A percentile compares a stretch with the other conserved stretches of the same genome.
Conservation (phyloP, 2,113 vertebrate species). For the Orycteropus afer region DNA sequence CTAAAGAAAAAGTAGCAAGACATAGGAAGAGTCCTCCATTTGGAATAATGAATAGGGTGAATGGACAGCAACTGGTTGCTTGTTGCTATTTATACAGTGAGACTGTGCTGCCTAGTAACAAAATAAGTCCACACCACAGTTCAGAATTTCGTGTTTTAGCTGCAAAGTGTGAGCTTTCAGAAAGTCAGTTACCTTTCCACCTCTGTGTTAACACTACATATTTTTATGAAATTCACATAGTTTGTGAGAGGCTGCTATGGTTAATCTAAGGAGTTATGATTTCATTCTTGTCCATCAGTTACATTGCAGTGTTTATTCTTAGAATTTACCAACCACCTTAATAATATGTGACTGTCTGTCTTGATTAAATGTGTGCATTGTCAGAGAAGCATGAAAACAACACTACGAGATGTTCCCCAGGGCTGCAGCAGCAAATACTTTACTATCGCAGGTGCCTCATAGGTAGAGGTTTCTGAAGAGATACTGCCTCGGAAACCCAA, state of each 20-base stretch:
- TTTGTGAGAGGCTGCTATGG: conserved; percentile 41
- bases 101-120: conserved; percentile 46
- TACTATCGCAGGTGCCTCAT: conserved; percentile 84
- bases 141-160: conserved; percentile 45
- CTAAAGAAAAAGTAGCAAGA: conserved; percentile 42
- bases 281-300: conserved; percentile 53
- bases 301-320: conserved; percentile 45
- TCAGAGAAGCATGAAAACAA: conserved; percentile 66
- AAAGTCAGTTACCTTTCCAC: conserved; percentile 61
- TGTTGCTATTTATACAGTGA: conserved; percentile 61
- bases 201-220: conserved; percentile 63
- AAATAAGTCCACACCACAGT: conserved; percentile 48
- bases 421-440: conserved; percentile 70
- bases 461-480: conserved; percentile 77
- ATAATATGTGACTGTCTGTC: neutral
- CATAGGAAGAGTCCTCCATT: conserved; percentile 30
- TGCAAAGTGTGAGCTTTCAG: conserved; percentile 49
- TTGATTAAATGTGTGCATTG: conserved; percentile 72
- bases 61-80: conserved; percentile 50
- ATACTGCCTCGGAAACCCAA: no score
- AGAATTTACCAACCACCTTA: conserved; percentile 48
- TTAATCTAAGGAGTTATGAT: conserved; percentile 42
- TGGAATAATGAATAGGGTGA: conserved; percentile 20
- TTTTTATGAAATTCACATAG: conserved; percentile 65
- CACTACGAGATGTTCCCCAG: conserved; percentile 46